These are phyloP conservation scores for Luffia ferchaultella DNA, from an alignment of 2,888 invertebrate species.

Conservation along the genomic window DNA sequence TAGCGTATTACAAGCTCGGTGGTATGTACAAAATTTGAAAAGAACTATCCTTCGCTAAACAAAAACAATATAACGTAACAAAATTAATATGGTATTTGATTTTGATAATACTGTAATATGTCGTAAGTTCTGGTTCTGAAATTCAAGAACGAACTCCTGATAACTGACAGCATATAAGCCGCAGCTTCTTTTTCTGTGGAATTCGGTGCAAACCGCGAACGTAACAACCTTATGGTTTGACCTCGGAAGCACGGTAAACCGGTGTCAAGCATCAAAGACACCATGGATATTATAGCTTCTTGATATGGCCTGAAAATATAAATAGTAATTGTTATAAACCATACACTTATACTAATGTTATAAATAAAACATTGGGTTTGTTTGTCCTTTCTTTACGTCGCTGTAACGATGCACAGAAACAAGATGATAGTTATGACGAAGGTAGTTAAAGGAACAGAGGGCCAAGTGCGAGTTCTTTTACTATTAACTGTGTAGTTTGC, in stretches of 20 bases:
- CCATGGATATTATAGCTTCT: conserved; percentile 96
- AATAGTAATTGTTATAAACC: conserved; percentile 3
- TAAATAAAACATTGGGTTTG: not conserved
- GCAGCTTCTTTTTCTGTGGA: conserved; percentile 95
- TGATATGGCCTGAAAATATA: conserved; percentile 82
- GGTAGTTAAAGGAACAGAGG: too few species aligned
- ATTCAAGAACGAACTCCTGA: conserved; percentile 94
- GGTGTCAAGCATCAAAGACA: conserved; percentile 98
- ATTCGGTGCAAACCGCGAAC: conserved; percentile 91
- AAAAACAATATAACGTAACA: too few species aligned
- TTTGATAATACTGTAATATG: conserved; percentile 99
- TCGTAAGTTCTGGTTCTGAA: conserved; percentile 97
- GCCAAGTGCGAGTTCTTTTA: too few species aligned
- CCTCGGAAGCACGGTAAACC: conserved; percentile 98
- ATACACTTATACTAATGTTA: not conserved
- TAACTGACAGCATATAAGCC: conserved; percentile 91
- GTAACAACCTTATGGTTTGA: conserved; percentile 93
- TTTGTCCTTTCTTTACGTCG: too few species aligned
- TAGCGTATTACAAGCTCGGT: too few species aligned
- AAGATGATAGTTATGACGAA: too few species aligned
- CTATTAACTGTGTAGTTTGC: too few species aligned
- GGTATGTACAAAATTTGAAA: too few species aligned
- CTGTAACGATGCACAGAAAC: not conserved
- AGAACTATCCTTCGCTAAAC: too few species aligned
- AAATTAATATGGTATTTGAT: conserved; percentile 94